phyloP scores from a whole-genome alignment of 2,797 vertebrate species.

The Ciconia nigra region DNA sequence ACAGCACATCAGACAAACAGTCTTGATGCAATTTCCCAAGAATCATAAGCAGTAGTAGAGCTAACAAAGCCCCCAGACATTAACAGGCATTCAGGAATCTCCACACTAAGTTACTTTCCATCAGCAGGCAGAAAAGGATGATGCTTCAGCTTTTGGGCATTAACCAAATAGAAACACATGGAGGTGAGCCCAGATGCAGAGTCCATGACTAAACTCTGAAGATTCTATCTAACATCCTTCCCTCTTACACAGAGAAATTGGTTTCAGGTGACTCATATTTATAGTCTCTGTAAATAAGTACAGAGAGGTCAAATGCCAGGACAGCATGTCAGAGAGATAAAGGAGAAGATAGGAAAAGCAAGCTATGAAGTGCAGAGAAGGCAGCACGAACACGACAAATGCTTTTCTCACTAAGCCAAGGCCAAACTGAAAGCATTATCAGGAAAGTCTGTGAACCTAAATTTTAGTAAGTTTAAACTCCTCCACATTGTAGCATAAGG shows the following conservation, averaged over 20 bases:
- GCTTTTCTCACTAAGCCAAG: not conserved
- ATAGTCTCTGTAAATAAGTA: not conserved
- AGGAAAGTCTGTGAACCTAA: not conserved
- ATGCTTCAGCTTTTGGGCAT: not conserved
- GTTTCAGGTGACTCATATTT: not conserved
- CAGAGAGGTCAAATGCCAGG: not conserved
- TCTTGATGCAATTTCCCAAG: not conserved
- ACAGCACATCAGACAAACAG: not conserved
- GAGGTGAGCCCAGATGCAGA: not conserved
- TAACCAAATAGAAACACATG: fast-evolving
- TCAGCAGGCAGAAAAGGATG: not conserved
- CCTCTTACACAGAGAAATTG: not conserved
- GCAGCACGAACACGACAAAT: not conserved
- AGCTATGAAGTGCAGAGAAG: not conserved
- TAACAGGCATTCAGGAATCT: not conserved
- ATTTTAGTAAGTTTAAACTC: not conserved
- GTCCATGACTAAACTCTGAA: not conserved
- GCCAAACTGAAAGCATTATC: not conserved
- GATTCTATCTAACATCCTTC: not conserved
- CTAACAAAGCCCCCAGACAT: not conserved
- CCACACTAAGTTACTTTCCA: not conserved
- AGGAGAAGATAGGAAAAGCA: not conserved
- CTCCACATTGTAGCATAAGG: not conserved
- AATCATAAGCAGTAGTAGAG: not conserved
- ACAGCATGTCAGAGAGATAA: not conserved